Base-by-base conservation (phyloP, 2,113 vertebrate species). In the Oxyruncus cristatus region DNA sequence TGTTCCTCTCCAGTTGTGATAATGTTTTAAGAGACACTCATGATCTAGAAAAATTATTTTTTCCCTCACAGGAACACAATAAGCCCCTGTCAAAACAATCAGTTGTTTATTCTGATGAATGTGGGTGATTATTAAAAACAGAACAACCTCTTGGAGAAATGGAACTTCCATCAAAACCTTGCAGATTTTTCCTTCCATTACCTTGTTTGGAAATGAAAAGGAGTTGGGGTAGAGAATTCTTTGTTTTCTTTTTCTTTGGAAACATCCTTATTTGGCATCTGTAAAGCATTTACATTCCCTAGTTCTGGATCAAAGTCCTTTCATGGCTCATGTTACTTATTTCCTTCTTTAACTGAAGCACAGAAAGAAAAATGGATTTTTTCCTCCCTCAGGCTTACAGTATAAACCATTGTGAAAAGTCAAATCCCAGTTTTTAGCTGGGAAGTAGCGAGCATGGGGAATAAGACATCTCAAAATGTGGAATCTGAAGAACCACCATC, bases 231-330 rank as follows among this genome's bases (percentile, higher is more conserved):
- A 96, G 75, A 75, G 70, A 93, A 72, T 86, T 62, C 72, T 88
- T 93, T 88, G 89, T 95, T 97, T 95, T 94, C 85, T 82, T 93
- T 96, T 95, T 85, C 81, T 93, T 95, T 94, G 72, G 78, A 96
- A 97, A 95, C 66, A 79, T 96, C 95, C 96, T 93, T 96, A 94
- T 96, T 96, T 97, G 95, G 95, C 97, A 97, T 97, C 96, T 97
- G 97, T 95, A 96, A 97, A 95, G 94, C 87, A 97, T 97, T 97
- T 97, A 94, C 95, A 96, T 97, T 96, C 96, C 85, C 92, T 92
- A 35, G 76, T 93, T 95, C 93, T 97, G 95, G 95, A 96, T 97
- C 94, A 97, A 96, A 96, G 94, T 96, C 90, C 74, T 95, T 97
- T 94, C 92, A 72, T 84, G 90, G 92, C 82, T 97, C 95, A 93